Conservation (phyloP, 1,140 invertebrate species). For the Laupala kohalensis region DNA sequence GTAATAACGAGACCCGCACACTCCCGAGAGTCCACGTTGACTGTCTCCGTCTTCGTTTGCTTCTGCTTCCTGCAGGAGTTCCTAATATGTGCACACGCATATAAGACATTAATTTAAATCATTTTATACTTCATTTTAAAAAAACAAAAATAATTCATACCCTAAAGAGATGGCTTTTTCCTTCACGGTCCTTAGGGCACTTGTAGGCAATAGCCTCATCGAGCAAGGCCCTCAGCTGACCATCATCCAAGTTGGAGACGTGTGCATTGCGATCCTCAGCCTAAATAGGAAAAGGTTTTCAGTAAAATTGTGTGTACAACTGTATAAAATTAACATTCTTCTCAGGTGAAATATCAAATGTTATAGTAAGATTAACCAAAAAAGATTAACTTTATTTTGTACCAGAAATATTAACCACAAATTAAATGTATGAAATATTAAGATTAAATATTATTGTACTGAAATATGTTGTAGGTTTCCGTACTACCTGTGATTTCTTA, state of each 20-base stretch:
- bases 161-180: conserved; percentile 60
- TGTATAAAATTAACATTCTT: neutral
- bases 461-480: too few relatives aligned
- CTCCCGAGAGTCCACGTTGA: conserved; percentile 25
- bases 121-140: neutral
- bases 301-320: neutral
- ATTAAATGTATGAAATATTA: too few relatives aligned
- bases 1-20: conserved; percentile 23
- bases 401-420: too few relatives aligned
- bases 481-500: too few relatives aligned
- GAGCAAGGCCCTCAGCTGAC: conserved; percentile 49
- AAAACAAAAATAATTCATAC: conserved; percentile 28
- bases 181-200: conserved; percentile 58
- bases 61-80: conserved; percentile 40
- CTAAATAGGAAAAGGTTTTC: neutral
- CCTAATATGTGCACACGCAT: neutral
- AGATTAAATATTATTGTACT: too few relatives aligned
- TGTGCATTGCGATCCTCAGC: conserved; percentile 9
- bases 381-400: too few relatives aligned
- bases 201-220: conserved; percentile 66
- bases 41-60: conserved; percentile 36
- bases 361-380: neutral
- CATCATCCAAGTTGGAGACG: conserved; percentile 49
- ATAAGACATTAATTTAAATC: neutral
- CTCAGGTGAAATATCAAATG: neutral